Conservation (phyloP, 2,113 vertebrate species). For the Ranitomeya imitator region DNA sequence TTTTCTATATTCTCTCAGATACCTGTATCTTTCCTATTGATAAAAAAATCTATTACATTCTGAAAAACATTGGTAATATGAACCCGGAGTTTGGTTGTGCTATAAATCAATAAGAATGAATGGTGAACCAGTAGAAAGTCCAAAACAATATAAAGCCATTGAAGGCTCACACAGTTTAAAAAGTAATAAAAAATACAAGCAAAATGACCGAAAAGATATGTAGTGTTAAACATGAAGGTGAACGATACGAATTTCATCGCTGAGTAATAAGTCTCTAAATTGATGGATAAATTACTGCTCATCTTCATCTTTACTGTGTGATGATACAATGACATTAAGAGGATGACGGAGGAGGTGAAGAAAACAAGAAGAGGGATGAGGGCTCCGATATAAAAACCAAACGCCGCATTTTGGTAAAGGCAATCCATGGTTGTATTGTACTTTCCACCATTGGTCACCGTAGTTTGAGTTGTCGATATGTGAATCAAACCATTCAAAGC, state of each 20-base stretch:
- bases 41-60: too few species aligned
- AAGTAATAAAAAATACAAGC: neutral
- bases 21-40: too few species aligned
- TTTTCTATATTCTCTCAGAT: too few species aligned
- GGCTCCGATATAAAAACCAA: neutral
- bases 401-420: neutral
- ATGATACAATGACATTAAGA: neutral
- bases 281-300: neutral
- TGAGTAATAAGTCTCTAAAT: neutral
- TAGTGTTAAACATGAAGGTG: neutral
- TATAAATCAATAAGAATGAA: neutral
- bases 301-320: neutral
- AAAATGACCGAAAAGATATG: neutral
- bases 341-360: neutral
- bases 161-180: neutral
- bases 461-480: too few species aligned
- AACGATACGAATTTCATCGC: neutral
- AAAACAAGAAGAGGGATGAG: neutral
- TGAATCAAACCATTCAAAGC: too few species aligned
- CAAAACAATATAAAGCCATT: neutral
- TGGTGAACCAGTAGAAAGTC: neutral
- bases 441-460: too few species aligned
- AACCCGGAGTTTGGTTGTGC: neutral
- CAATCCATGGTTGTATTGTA: too few species aligned
- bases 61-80: neutral